Conservation (phyloP, 2,113 vertebrate genomes). For the Elaphurus davidianus region DNA sequence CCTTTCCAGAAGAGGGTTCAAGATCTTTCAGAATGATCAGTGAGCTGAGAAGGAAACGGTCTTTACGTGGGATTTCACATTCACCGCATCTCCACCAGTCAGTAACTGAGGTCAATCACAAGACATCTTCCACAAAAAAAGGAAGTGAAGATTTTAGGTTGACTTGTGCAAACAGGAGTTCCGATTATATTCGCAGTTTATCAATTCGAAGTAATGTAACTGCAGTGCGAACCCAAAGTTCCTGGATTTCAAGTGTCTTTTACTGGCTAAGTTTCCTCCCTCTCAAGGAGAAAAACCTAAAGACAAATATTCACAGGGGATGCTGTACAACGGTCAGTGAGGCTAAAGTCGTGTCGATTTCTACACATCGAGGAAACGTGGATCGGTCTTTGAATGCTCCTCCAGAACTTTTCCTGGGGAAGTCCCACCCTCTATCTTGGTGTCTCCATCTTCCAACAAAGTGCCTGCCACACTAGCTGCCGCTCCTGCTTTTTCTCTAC, state of each 20-base stretch:
- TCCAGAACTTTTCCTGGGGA: slow-evolving; percentile 44
- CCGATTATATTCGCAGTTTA: background rate
- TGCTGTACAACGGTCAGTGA: background rate
- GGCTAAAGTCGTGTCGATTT: background rate
- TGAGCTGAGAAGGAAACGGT: background rate
- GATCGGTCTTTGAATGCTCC: background rate
- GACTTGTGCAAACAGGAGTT: slow-evolving; percentile 9
- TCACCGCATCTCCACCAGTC: background rate
- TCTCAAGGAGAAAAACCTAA: slow-evolving; percentile 44
- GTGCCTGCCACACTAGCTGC: background rate
- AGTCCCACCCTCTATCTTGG: slow-evolving; percentile 8
- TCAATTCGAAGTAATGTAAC: background rate
- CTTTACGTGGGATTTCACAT: background rate
- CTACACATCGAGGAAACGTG: background rate
- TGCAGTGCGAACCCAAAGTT: background rate
- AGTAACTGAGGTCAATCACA: slow-evolving; percentile 13
- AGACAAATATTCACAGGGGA: slow-evolving; percentile 43
- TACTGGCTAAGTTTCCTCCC: background rate
- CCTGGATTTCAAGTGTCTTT: background rate
- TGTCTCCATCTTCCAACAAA: slow-evolving; percentile 52
- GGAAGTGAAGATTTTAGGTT: background rate
- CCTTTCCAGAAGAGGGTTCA: slow-evolving; percentile 77
- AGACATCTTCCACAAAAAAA: background rate
- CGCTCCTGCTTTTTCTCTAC: background rate
- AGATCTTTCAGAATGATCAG: slow-evolving; percentile 59